Base-by-base conservation (phyloP, 2,797 vertebrate genomes). In the Pseudochirops cupreus region DNA sequence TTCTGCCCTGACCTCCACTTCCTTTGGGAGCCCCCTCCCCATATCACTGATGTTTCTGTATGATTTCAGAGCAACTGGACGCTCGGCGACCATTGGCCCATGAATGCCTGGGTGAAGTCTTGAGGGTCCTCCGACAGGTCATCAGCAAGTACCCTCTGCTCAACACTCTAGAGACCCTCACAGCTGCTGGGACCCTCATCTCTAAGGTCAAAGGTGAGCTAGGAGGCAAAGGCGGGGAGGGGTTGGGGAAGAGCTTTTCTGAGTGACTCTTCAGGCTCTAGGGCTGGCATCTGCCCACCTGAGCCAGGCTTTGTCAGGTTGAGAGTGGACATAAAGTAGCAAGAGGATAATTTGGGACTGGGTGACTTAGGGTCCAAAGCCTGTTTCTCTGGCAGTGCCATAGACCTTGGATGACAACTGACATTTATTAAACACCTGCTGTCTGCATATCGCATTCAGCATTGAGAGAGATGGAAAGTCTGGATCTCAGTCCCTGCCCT, bases 131-230 rank as follows among this genome's bases (percentile, higher is more conserved):
- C 97, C 99, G 99, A 0, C 99, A 99, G 98, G 98, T 99, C 97
- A 99, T 99, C 98, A 99, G 29, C 98, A 99, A 99, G 28, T 99
- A 99, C 98, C 99, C 99, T 0, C 99, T 99, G 97, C 99, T 99
- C 94, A 99, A 99, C 98, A 99, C 99, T 0, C 98, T 99, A 98
- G 99, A 99, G 98, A 99, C 99, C 2, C 99, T 99, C 97, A 99
- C 99, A 0, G 99, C 99, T 0, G 99, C 99, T 0, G 99, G 99
- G 21, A 99, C 99, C 39, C 99, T 99, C 96, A 99, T 99, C 93
- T 99, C 99, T 94, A 99, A 99, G 98, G 99, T 99, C 98, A 99
- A 99, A 99, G 99, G 99, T 99, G 94, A 98, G 98, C 53, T 1
- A 0, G 24, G 24, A 4, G 39, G 21, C 18, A 1, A 11, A 28